A percentile compares a stretch with the other conserved stretches of the same genome.
These are phyloP conservation scores for Caenorhabditis inopinata DNA, from an alignment of 1,140 invertebrate species.

Conservation along the genomic window DNA sequence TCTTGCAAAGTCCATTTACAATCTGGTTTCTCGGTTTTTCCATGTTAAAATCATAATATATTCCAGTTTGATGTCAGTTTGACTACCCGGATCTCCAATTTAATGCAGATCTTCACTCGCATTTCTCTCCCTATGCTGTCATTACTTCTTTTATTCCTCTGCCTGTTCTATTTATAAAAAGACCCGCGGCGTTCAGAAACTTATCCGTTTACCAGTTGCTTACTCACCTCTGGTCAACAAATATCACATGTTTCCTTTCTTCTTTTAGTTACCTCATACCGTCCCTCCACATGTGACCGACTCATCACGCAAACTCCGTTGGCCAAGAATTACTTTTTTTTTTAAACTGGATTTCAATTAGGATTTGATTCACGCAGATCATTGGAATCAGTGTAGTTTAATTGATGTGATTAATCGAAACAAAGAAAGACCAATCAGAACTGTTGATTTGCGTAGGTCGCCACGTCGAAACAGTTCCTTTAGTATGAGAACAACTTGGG, in stretches of 20 bases:
- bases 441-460: no score
- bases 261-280: background rate
- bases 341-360: constrained; percentile 10
- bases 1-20: no score
- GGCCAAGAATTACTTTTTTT: background rate
- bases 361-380: background rate
- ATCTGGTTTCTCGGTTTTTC: no score
- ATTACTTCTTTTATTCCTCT: background rate
- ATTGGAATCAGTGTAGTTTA: background rate
- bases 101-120: no score
- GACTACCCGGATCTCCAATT: no score
- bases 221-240: constrained; percentile 26
- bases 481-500: no score
- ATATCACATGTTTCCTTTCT: constrained; percentile 11
- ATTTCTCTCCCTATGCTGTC: background rate
- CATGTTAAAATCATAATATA: no score
- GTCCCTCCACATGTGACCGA: constrained; percentile 3
- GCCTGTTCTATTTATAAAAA: constrained; percentile 12
- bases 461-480: background rate
- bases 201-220: no score
- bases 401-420: constrained; percentile 15
- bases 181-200: no score
- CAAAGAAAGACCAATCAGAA: background rate
- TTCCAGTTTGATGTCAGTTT: no score
- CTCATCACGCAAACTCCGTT: background rate